Evolutionary conservation across 2,113 vertebrate species (phyloP), one percentile per base, ranked within the genome.

Genomic region (Crotophaga sulcirostris): DNA sequence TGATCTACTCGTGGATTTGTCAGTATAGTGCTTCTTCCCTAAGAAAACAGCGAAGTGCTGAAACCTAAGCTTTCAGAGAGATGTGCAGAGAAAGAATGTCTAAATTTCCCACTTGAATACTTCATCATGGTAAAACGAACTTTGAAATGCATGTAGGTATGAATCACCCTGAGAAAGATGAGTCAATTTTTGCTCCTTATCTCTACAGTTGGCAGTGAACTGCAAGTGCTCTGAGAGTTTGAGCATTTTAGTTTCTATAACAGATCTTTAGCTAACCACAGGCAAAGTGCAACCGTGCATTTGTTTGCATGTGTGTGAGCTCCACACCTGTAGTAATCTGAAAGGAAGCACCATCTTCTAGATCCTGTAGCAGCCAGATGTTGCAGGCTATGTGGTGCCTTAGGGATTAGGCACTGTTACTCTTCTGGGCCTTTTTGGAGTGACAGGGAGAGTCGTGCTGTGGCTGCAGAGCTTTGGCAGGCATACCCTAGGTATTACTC

Each of bases 391-490:
- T 20, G 55, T 7, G 51, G 94, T 94, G 90, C 90, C 89, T 15
- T 4, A 67, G 52, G 91, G 93, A 97, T 96, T 97, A 97, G 89
- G 1, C 2, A 76, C 85, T 97, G 93, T 94, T 95, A 96, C 96
- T 94, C 87, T 89, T 95, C 14, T 75, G 67, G 45, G 55, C 45
- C 63, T 80, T 87, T 96, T 59, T 87, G 90, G 82, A 96, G 78
- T 90, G 92, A 92, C 84, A 93, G 80, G 77, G 69, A 94, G 85
- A 88, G 73, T 84, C 36, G 31, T 77, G 63, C 83, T 89, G 90
- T 62, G 77, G 81, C 86, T 89, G 33, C 45, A 70, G 78, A 78
- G 80, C 78, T 90, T 89, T 93, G 84, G 69, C 85, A 84, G 83
- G 80, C 89, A 70, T 95, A 63, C 42, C 69, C 34, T 28, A 74